phyloP scores from a whole-genome alignment of 2,888 invertebrate genomes.

The Beris chalybata region DNA sequence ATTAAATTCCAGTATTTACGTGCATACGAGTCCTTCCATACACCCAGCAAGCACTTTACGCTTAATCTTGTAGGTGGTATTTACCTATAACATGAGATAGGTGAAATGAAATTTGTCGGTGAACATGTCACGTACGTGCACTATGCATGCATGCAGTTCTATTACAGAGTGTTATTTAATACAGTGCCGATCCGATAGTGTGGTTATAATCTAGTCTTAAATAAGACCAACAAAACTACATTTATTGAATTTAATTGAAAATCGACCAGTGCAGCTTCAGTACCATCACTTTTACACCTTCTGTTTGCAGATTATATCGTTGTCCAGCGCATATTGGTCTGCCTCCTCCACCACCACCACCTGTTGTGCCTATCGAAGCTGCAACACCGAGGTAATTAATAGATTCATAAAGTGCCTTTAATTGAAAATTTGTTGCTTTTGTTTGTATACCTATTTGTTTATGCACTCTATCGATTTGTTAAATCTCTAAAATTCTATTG shows the following conservation, averaged over 20 bases:
- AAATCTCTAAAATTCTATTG: neutral
- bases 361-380: conserved; percentile 60
- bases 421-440: conserved; percentile 14
- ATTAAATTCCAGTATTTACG: neutral
- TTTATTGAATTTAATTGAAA: conserved; percentile 23
- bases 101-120: no score
- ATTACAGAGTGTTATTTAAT: no score
- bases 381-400: conserved; percentile 48
- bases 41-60: no score
- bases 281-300: neutral
- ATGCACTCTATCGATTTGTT: conserved; percentile 1
- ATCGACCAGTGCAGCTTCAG: neutral
- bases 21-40: no score
- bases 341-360: conserved; percentile 63
- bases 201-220: no score
- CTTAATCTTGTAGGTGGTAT: no score
- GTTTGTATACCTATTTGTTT: neutral
- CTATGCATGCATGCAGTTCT: no score
- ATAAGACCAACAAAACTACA: neutral
- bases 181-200: no score
- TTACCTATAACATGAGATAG: no score
- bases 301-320: conserved; percentile 49
- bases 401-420: conserved; percentile 3
- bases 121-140: no score
- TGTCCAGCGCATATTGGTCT: conserved; percentile 64